phyloP scores from a whole-genome alignment of 2,888 invertebrate genomes.

The Sphinx pinastri region DNA sequence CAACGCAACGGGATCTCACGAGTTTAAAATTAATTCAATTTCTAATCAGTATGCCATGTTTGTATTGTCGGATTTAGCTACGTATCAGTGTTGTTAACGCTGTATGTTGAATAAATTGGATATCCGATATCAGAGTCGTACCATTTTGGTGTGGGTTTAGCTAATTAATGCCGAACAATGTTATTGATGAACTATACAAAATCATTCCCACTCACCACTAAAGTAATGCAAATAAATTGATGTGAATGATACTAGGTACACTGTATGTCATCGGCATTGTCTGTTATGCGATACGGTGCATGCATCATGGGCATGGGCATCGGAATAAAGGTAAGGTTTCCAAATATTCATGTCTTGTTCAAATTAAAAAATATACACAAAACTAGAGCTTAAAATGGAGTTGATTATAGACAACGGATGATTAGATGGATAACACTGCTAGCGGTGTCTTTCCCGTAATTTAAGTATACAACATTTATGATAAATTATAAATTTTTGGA shows the following conservation, averaged over 20 bases:
- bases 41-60: constrained; percentile 25
- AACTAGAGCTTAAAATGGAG: not conserved
- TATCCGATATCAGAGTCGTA: constrained; percentile 32
- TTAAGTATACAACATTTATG: constrained; percentile 50
- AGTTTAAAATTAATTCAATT: constrained; percentile 32
- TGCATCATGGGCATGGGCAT: too few relatives aligned
- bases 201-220: not conserved
- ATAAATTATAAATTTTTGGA: constrained; percentile 39
- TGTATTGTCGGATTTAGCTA: constrained; percentile 34
- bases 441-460: constrained; percentile 35
- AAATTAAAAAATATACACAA: too few relatives aligned
- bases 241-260: not conserved
- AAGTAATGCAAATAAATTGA: not conserved
- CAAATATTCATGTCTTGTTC: too few relatives aligned
- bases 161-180: not conserved
- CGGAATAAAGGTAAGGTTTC: too few relatives aligned
- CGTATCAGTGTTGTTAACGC: constrained; percentile 23
- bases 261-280: not conserved
- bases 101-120: constrained; percentile 18
- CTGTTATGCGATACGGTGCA: not conserved
- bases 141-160: constrained; percentile 33
- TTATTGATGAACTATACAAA: not conserved
- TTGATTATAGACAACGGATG: constrained; percentile 38
- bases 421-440: constrained; percentile 54
- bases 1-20: constrained; percentile 33